Percentiles rank a stretch among this genome's conserved stretches.
phyloP scores from a whole-genome alignment of 2,888 invertebrate genomes.

The Drosophila fulvimacula region DNA sequence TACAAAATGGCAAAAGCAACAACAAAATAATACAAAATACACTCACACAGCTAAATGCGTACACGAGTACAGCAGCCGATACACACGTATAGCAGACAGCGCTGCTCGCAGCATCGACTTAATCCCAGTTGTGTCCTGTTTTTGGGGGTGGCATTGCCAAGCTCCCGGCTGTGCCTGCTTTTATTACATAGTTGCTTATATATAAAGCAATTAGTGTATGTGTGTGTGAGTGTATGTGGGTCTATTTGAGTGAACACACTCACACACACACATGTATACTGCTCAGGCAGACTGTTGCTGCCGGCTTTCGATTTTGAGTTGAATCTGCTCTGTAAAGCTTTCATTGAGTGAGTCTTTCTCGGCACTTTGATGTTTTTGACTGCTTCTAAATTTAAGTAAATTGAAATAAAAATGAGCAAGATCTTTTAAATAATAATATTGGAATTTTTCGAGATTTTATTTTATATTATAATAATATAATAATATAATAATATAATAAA shows the following conservation, averaged over 20 bases:
- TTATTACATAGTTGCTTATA: slow-evolving; percentile 74
- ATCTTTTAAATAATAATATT: slow-evolving; percentile 18
- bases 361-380: not conserved
- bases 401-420: not conserved
- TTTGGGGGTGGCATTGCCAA: slow-evolving; percentile 61
- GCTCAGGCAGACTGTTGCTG: slow-evolving; percentile 73
- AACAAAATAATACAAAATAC: slow-evolving; percentile 65
- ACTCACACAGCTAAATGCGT: slow-evolving; percentile 12
- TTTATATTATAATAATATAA: no score
- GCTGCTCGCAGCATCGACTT: slow-evolving; percentile 65
- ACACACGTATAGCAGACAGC: slow-evolving; percentile 31
- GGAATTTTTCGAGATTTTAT: not conserved
- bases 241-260: slow-evolving; percentile 1
- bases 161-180: slow-evolving; percentile 40
- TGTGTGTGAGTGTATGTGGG: not conserved
- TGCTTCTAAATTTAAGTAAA: slow-evolving; percentile 12
- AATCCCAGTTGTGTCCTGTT: slow-evolving; percentile 75
- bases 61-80: slow-evolving; percentile 39
- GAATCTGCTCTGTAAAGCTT: slow-evolving; percentile 36
- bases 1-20: slow-evolving; percentile 72
- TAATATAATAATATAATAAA: no score
- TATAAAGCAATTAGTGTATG: slow-evolving; percentile 24
- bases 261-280: slow-evolving; percentile 13
- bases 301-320: slow-evolving; percentile 68
- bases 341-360: slow-evolving; percentile 48